Percentiles rank a stretch among this genome's conserved stretches.
Conservation (phyloP, 2,797 vertebrate genomes). For the Pseudomugil gertrudae region DNA sequence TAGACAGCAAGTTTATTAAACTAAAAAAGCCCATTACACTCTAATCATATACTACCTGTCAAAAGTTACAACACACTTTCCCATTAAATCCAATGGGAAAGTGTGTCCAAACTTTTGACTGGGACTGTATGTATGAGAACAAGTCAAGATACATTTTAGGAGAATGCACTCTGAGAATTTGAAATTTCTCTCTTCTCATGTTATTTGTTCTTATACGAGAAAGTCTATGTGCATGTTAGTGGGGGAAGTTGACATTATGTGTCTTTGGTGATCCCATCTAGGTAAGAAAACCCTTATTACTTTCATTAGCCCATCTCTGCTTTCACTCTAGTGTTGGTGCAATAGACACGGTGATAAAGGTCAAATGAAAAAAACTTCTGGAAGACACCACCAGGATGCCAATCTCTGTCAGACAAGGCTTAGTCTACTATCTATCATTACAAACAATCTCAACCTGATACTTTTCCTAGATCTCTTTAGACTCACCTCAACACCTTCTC, state of each 20-base stretch:
- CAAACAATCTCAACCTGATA: conserved; percentile 33
- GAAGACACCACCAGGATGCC: conserved; percentile 52
- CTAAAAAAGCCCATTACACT: conserved; percentile 49
- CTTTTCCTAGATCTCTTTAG: conserved; percentile 11
- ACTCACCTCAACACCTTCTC: conserved; percentile 18
- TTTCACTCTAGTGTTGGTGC: conserved; percentile 75
- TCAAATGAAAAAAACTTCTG: conserved; percentile 43
- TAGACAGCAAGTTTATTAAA: conserved; percentile 20
- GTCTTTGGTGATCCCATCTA: conserved; percentile 38
- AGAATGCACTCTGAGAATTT: conserved; percentile 58
- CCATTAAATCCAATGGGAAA: too few species aligned
- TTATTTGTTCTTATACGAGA: conserved; percentile 10
- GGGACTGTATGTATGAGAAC: conserved; percentile 53
- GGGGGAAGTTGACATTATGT: conserved; percentile 14
- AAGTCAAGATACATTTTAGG: conserved; percentile 48
- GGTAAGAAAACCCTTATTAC: conserved; percentile 56
- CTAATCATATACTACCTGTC: too few species aligned
- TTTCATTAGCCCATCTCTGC: conserved; percentile 61
- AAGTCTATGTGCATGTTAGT: background rate
- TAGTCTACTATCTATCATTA: conserved; percentile 22
- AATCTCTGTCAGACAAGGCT: conserved; percentile 42
- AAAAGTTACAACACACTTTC: too few species aligned
- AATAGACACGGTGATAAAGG: conserved; percentile 34
- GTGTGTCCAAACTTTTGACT: too few species aligned
- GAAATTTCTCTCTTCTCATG: conserved; percentile 26